Evolutionary conservation across 2,888 invertebrate species (phyloP), one percentile per base, ranked within the genome.

Genomic region (Laothoe populi): DNA sequence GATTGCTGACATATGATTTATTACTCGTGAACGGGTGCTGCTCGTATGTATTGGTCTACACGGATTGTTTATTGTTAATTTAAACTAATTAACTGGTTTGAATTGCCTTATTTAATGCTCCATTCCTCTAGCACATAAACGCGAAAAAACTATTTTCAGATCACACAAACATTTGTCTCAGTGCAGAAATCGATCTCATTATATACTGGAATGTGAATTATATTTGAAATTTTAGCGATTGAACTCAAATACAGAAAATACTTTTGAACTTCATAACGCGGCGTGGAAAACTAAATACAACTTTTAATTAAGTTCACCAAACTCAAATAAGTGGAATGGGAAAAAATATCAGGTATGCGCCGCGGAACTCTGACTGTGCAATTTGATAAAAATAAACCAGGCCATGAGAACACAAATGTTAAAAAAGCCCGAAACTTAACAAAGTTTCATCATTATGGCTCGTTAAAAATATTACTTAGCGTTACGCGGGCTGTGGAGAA

Each of bases 401-500:
- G 68, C 59, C 70, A 69, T 64, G 65, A 64, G 66, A 74, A 78
- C 78, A 72, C 73, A 76, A 70, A 68, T 72, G 76, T 82, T 78
- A 81, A 61, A 66, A 61, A 72, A 75, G 74, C 77, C 75, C 64
- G 73, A 74, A 73, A 72, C 74, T 73, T 79, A 76, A 67, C 72
- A 65, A 80, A 83, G 70, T 82, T 83, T 66, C 67, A 63, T 70
- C 79, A 77, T 82, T 75, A 78, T 63, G 40, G 70, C 77, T 79
- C 75, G 76, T 83, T 81, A 78, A 79, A 82, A 81, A 77, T 75
- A 72, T 76, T 74, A 24, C 16, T 40, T 2, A 26, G 26, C 49
- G 26, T 49, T 26, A 26, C 16, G 49, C 49, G 49, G 31, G 46
- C 31, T n/a, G 26, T 16, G 26, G 31, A 13, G 7, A 8, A 8